Evolutionary conservation across 1,140 invertebrate species (phyloP).

Genomic region (Drosophila cardini): DNA sequence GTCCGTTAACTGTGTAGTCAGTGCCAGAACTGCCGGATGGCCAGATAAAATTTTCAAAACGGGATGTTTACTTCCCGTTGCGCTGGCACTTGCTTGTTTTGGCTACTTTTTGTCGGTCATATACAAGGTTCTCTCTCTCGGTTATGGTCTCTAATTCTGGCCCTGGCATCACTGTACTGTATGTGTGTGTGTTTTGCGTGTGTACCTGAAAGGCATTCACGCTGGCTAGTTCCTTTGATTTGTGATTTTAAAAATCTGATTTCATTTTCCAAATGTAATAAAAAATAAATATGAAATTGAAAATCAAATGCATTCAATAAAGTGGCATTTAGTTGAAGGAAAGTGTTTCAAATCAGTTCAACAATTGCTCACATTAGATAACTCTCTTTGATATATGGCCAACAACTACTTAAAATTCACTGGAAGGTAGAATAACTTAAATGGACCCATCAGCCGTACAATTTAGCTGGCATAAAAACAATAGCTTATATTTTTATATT

Average conservation of each 20-base stretch:
- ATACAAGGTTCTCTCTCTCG: slow-evolving; percentile 19
- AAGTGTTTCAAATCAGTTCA: background rate
- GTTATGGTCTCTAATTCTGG: slow-evolving; percentile 17
- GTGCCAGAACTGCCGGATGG: slow-evolving; percentile 55
- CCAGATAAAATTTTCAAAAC: slow-evolving; percentile 78
- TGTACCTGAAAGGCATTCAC: slow-evolving; percentile 45
- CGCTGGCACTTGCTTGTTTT: slow-evolving; percentile 62
- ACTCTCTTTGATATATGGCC: slow-evolving; percentile 17
- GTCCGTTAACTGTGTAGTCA: slow-evolving; percentile 51
- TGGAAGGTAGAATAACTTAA: slow-evolving; percentile 23
- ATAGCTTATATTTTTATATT: slow-evolving; percentile 43
- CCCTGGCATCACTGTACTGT: background rate
- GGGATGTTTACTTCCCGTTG: slow-evolving; percentile 75
- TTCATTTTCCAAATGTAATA: slow-evolving; percentile 74
- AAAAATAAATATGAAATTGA: slow-evolving; percentile 70
- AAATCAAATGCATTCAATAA: slow-evolving; percentile 34
- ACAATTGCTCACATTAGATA: slow-evolving; percentile 18
- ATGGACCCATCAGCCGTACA: slow-evolving; percentile 1
- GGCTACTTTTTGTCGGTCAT: slow-evolving; percentile 72
- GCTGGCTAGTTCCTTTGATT: slow-evolving; percentile 68
- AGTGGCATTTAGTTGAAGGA: background rate
- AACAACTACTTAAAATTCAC: slow-evolving; percentile 24
- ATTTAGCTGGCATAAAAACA: slow-evolving; percentile 43
- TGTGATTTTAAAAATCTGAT: slow-evolving; percentile 54
- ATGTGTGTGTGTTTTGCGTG: slow-evolving; percentile 17